phyloP scores from a whole-genome alignment of 2,797 vertebrate genomes.

The Schizothorax lantsangensis region DNA sequence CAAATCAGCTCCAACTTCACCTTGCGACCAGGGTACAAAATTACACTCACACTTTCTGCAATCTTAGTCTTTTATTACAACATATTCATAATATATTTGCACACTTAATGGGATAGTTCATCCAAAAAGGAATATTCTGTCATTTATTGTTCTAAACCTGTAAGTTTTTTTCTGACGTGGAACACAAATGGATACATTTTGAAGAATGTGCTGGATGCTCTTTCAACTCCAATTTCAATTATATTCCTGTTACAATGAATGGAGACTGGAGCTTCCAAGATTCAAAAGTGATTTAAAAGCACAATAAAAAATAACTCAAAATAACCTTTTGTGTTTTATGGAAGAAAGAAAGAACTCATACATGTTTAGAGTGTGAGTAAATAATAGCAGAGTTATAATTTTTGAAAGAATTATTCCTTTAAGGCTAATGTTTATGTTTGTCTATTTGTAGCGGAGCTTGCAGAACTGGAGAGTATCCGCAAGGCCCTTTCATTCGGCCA shows the following conservation, averaged over 20 bases:
- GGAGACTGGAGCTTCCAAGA: not conserved
- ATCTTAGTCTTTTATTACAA: conserved; percentile 47
- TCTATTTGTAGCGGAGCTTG: conserved; percentile 82
- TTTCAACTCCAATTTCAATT: not conserved
- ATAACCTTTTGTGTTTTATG: not conserved
- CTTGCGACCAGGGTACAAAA: conserved; percentile 91
- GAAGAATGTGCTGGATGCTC: not conserved
- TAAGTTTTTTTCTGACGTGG: not conserved
- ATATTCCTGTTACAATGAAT: not conserved
- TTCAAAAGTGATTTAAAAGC: not conserved
- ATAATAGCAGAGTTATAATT: not conserved
- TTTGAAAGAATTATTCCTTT: not conserved
- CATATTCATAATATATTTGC: conserved; percentile 30
- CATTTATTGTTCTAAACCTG: not conserved
- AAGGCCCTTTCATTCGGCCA: conserved; percentile 92
- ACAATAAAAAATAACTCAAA: not conserved
- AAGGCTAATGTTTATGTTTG: conserved; percentile 11
- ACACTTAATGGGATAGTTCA: not conserved
- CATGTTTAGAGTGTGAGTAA: not conserved
- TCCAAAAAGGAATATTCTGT: not conserved
- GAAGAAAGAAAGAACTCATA: not conserved
- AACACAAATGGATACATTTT: not conserved
- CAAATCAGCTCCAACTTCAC: conserved; percentile 89
- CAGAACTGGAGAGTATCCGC: conserved; percentile 93
- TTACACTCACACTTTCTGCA: conserved; percentile 64